Percentiles rank a stretch among this genome's conserved stretches.
Evolutionary conservation across 2,113 vertebrate species (phyloP).

Genomic region (Pipra filicauda): DNA sequence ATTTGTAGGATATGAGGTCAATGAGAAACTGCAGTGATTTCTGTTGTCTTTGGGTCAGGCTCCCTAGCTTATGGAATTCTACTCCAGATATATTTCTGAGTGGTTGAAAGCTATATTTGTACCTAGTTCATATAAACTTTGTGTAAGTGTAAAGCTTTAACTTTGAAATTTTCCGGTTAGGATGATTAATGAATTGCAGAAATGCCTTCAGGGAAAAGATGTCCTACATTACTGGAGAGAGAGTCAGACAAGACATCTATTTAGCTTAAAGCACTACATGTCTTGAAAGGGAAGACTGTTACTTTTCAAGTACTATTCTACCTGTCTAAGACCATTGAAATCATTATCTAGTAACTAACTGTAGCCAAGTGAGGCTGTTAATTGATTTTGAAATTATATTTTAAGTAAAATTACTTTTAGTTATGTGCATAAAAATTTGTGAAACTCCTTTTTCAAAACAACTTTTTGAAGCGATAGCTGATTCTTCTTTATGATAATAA

Average conservation of each 20-base stretch:
- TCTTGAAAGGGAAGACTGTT: not conserved
- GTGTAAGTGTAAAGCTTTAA: not conserved
- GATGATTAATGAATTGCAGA: not conserved
- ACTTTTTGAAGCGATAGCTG: fast-evolving
- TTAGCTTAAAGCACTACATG: not conserved
- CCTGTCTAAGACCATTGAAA: not conserved
- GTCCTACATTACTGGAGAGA: not conserved
- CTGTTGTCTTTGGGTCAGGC: not conserved
- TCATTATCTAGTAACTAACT: not conserved
- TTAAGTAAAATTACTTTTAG: not conserved
- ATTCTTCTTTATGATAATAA: not conserved
- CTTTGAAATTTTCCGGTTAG: not conserved
- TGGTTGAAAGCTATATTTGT: not conserved
- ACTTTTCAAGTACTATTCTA: not conserved
- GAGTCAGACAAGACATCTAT: not conserved
- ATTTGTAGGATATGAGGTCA: not conserved
- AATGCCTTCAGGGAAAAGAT: not conserved
- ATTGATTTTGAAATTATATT: not conserved
- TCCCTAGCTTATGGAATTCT: not conserved
- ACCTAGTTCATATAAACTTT: not conserved
- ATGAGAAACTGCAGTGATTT: not conserved
- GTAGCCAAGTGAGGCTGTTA: not conserved
- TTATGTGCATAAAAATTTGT: not conserved
- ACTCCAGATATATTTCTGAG: not conserved
- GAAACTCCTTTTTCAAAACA: not conserved